phyloP scores from a whole-genome alignment of 2,797 vertebrate genomes.

The Hypotaenidia philippensis region DNA sequence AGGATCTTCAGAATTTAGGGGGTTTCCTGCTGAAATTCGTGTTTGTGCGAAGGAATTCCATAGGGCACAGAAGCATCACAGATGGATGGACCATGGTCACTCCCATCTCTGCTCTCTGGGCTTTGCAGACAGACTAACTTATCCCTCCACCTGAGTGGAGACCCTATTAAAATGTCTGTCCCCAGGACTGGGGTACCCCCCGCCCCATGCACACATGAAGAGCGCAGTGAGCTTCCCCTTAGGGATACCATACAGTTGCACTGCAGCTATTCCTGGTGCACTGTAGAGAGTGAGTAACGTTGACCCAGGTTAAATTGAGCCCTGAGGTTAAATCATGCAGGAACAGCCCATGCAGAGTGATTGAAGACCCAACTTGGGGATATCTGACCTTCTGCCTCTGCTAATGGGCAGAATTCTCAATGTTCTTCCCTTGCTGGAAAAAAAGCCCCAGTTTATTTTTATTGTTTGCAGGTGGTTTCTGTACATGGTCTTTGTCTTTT shows the following conservation, averaged over 20 bases:
- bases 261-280: background rate
- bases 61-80: background rate
- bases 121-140: background rate
- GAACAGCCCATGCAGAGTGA: background rate
- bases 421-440: background rate
- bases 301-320: background rate
- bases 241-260: accelerated
- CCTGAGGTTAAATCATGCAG: background rate
- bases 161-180: background rate
- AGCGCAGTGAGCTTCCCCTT: background rate
- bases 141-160: background rate
- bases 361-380: background rate
- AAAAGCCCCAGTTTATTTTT: background rate
- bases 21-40: background rate
- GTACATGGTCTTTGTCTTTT: slow-evolving; percentile 95
- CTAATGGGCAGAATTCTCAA: background rate
- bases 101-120: background rate
- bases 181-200: background rate
- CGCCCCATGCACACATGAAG: background rate
- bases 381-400: background rate
- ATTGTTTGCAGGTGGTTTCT: slow-evolving; percentile 94
- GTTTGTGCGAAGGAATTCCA: background rate
- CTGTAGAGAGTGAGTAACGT: background rate
- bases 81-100: background rate
- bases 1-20: background rate